Percentiles rank a stretch among this genome's conserved stretches.
phyloP scores from a whole-genome alignment of 2,888 invertebrate species.

The Aphodius sticticus region DNA sequence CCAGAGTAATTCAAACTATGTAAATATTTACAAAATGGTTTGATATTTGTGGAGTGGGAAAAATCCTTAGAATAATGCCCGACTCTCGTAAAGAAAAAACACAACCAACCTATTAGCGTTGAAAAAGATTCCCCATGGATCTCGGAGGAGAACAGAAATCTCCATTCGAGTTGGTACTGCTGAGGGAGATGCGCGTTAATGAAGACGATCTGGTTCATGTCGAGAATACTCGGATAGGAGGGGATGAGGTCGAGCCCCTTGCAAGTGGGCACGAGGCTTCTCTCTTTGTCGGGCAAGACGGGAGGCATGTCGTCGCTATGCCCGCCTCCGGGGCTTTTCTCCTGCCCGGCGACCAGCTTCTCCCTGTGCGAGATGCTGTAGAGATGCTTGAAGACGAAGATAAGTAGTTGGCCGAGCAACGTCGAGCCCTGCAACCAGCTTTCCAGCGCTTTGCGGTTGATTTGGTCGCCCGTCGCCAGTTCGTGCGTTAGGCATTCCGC shows the following conservation, averaged over 20 bases:
- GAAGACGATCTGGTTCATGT: conserved; percentile 80
- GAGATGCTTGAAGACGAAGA: conserved; percentile 64
- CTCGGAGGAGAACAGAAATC: conserved; percentile 86
- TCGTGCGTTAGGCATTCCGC: conserved; percentile 67
- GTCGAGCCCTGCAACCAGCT: conserved; percentile 62
- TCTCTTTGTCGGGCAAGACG: conserved; percentile 58
- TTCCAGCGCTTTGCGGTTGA: conserved; percentile 59
- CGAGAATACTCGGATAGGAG: conserved; percentile 78
- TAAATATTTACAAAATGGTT: too few relatives aligned
- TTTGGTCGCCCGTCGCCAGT: conserved; percentile 56
- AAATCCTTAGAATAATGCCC: too few relatives aligned
- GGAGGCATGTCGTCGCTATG: conserved; percentile 43
- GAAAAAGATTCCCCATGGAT: conserved; percentile 92
- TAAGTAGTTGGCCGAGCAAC: conserved; percentile 61
- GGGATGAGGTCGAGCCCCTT: conserved; percentile 76
- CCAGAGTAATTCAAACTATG: too few relatives aligned
- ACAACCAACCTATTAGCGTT: conserved; percentile 70
- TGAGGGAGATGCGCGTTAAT: conserved; percentile 81
- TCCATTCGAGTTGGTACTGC: conserved; percentile 80
- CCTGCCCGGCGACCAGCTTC: conserved; percentile 48
- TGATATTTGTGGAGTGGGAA: too few relatives aligned
- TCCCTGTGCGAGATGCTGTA: conserved; percentile 65
- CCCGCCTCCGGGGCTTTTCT: conserved; percentile 50
- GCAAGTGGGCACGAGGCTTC: conserved; percentile 63
- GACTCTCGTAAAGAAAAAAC: neutral